Base-by-base conservation (phyloP, 2,113 vertebrate genomes). In the Pitta sordida region DNA sequence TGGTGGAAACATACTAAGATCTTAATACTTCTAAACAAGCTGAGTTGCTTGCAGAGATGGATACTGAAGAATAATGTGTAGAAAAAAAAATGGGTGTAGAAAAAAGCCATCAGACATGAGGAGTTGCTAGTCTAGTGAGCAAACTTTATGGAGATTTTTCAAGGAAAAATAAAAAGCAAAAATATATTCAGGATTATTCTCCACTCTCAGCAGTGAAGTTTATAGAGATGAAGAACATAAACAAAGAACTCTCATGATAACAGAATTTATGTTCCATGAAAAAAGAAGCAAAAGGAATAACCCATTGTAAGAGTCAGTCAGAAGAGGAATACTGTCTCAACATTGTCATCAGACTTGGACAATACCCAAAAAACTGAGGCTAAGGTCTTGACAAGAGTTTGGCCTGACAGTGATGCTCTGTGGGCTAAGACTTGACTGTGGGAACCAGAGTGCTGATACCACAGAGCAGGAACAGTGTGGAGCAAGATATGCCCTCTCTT, bases 171-270 rank as follows among this genome's bases (percentile, higher is more conserved):
- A 41, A 26, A 63, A 68, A 18, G 1, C 6, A 64, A 86, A 91
- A 73, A 77, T 53, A 73, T 27, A 8, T 46, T 34, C 8, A 48
- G 34, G 7, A 70, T 83, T 77, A 77, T 80, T 55, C 21, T 79
- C 48, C 17, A 22, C 81, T 91, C 87, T 94, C 53, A 48, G 11
- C 19, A 80, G 19, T 59, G 59, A 81, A 74, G 2, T 86, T 90
- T 62, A 88, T 58, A 86, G 34, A 93, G 67, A 90, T 89, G 87
- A 91, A 85, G 82, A 73, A 29, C 41, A 94, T 74, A 83, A 96
- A 77, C 63, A 94, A 77, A 91, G 59, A 88, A 62, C 10, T 41
- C 63, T 11, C 59, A 55, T 59, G 55, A 65, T 70, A 77, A 11
- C 26, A 87, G 74, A 92, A 89, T 32, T 91, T 67, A 59, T 20